Evolutionary conservation across 2,113 vertebrate species (phyloP).

Genomic region (Etheostoma spectabile): DNA sequence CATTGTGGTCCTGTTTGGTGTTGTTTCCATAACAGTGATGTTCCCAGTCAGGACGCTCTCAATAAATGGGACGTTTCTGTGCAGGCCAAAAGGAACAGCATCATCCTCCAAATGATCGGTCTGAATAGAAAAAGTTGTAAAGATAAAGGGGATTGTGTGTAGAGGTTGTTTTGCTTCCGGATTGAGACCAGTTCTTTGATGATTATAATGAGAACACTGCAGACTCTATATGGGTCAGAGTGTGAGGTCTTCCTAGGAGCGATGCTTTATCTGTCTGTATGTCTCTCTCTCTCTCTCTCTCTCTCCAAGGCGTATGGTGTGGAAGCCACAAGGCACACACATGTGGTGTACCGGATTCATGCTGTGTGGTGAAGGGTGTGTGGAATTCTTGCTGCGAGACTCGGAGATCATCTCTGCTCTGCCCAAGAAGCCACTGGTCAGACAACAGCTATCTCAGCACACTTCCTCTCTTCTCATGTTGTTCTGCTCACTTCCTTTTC

Average conservation of each 20-base stretch:
- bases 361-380: conserved; percentile 66
- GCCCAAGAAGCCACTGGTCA: conserved; percentile 73
- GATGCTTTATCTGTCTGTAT: conserved; percentile 39
- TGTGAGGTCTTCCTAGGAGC: conserved; percentile 38
- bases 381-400: conserved; percentile 63
- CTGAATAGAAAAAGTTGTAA: conserved; percentile 12
- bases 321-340: conserved; percentile 40
- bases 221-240: conserved; percentile 29
- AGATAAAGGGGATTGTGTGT: conserved; percentile 14
- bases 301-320: conserved; percentile 14
- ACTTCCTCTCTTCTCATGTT: conserved; percentile 31
- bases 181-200: conserved; percentile 42
- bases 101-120: neutral
- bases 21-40: too few species aligned
- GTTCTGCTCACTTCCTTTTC: conserved; percentile 20
- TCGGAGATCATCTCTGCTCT: conserved; percentile 74
- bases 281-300: neutral
- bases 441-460: conserved; percentile 53
- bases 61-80: neutral
- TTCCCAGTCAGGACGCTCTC: too few species aligned
- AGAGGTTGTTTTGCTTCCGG: conserved; percentile 35
- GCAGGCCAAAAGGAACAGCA: conserved; percentile 1
- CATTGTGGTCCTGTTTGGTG: too few species aligned
- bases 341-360: conserved; percentile 22
- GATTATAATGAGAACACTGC: conserved; percentile 55